A percentile compares a stretch with the other conserved stretches of the same genome.
These are phyloP conservation scores for Microctonus brassicae DNA, from an alignment of 2,888 invertebrate species.

Conservation along the genomic window DNA sequence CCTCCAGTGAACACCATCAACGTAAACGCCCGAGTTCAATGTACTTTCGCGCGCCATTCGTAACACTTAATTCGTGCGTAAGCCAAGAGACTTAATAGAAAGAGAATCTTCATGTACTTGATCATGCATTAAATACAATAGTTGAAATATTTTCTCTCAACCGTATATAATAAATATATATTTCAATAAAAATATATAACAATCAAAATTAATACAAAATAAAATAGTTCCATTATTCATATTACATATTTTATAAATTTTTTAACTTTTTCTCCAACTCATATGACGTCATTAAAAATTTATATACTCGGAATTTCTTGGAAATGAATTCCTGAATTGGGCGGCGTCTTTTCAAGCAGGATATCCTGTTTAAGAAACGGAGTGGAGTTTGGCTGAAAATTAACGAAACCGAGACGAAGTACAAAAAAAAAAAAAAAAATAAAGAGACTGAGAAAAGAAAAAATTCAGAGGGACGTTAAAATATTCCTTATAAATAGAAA, in stretches of 20 bases:
- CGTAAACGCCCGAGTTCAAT: conserved; percentile 25
- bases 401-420: neutral
- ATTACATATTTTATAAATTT: neutral
- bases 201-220: too few species aligned
- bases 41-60: conserved; percentile 27
- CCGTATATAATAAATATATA: neutral
- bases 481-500: conserved; percentile 58
- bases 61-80: conserved; percentile 30
- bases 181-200: neutral
- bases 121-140: neutral
- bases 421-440: conserved; percentile 2
- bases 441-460: conserved; percentile 13
- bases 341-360: conserved; percentile 53
- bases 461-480: conserved; percentile 22
- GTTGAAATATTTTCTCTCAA: neutral
- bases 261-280: neutral
- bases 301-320: conserved; percentile 21
- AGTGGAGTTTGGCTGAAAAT: conserved; percentile 35
- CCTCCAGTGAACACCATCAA: conserved; percentile 3
- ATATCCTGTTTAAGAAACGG: conserved; percentile 55
- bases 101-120: conserved; percentile 1
- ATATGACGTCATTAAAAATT: conserved; percentile 27
- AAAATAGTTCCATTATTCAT: too few species aligned
- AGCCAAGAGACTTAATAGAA: conserved; percentile 3
- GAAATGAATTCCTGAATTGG: conserved; percentile 45